These are phyloP conservation scores for Perca schrenkii DNA, from an alignment of 2,113 vertebrate genomes.

Conservation along the genomic window DNA sequence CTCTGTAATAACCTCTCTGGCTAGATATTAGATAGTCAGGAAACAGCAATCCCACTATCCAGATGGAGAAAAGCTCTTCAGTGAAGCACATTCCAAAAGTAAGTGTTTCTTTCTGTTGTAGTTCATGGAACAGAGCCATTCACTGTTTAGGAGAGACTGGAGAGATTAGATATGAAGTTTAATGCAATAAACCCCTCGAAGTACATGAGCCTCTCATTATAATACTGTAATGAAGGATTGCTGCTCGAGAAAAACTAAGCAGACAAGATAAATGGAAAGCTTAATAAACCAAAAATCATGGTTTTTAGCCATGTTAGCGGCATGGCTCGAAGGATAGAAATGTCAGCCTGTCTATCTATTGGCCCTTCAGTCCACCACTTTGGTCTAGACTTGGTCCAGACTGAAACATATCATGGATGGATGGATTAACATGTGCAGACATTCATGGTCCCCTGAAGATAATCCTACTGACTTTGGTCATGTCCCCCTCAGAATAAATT, in stretches of 20 bases:
- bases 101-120: constrained; percentile 68
- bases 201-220: constrained; percentile 41
- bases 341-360: not conserved
- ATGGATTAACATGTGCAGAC: not conserved
- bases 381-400: not conserved
- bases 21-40: constrained; percentile 58
- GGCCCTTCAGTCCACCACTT: not conserved
- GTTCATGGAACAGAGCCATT: constrained; percentile 54
- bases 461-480: not conserved
- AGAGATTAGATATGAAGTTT: constrained; percentile 59
- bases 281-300: constrained; percentile 23
- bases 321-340: not conserved
- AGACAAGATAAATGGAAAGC: not conserved
- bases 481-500: not conserved
- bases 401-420: not conserved
- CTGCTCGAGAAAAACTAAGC: constrained; percentile 32
- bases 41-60: constrained; percentile 63
- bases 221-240: constrained; percentile 35
- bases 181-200: constrained; percentile 48
- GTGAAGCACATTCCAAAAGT: constrained; percentile 59
- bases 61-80: constrained; percentile 68
- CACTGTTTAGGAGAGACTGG: constrained; percentile 50
- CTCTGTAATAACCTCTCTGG: constrained; percentile 56
- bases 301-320: not conserved
- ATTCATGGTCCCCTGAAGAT: not conserved